phyloP scores from a whole-genome alignment of 2,113 vertebrate species.

The Baryphthengus martii region DNA sequence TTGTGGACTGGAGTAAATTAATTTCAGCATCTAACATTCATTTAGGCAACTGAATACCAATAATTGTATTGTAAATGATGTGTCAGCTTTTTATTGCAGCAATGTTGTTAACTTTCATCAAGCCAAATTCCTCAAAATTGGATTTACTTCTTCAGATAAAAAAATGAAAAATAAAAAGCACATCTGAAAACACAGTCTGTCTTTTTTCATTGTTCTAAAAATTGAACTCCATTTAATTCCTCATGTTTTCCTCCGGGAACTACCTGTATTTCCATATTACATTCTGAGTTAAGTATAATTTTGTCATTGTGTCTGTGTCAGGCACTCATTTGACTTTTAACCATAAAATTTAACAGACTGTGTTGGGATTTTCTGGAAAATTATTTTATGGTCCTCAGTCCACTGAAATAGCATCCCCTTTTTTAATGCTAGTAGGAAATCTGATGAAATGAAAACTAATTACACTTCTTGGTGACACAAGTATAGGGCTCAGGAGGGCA shows the following conservation, averaged over 20 bases:
- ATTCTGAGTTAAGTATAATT: background rate
- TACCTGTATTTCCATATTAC: background rate
- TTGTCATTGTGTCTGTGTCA: background rate
- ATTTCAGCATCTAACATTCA: background rate
- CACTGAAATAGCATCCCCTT: background rate
- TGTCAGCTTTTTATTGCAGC: background rate
- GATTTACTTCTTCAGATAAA: background rate
- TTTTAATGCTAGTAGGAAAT: background rate
- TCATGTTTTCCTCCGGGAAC: background rate
- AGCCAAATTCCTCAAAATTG: background rate
- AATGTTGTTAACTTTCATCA: background rate
- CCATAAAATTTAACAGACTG: background rate
- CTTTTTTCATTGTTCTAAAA: background rate
- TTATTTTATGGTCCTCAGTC: background rate
- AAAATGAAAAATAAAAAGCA: background rate
- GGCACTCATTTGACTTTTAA: background rate
- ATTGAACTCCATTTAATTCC: background rate
- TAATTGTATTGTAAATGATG: background rate
- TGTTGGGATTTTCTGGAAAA: constrained; percentile 16
- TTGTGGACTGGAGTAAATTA: background rate
- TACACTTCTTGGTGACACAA: background rate
- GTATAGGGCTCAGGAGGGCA: background rate
- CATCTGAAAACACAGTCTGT: background rate
- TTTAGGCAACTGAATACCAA: background rate
- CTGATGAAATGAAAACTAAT: background rate